Conservation (phyloP, 2,888 invertebrate genomes). For the Elysia crispata region DNA sequence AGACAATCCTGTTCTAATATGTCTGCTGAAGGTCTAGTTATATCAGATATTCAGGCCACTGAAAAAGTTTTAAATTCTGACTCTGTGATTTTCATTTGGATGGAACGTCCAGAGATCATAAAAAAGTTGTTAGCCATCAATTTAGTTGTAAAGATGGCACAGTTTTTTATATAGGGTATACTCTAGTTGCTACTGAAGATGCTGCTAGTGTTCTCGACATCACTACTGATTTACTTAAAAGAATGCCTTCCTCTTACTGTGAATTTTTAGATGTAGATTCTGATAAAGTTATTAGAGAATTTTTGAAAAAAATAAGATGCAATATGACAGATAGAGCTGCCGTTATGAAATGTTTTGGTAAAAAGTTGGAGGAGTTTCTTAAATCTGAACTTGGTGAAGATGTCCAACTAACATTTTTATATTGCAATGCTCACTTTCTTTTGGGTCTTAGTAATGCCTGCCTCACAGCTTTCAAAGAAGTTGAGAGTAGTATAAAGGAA, state of each 20-base stretch:
- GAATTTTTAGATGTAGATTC: not conserved
- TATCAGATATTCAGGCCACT: not conserved
- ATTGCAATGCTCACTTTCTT: too few species aligned
- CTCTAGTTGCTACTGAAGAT: constrained; percentile 27
- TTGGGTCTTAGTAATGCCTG: too few species aligned
- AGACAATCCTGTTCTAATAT: constrained; percentile 7
- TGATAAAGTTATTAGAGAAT: not conserved
- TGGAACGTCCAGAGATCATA: constrained; percentile 6
- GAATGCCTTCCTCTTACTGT: not conserved
- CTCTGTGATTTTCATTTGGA: not conserved
- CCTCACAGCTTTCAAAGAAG: too few species aligned
- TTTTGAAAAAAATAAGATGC: constrained; percentile 18
- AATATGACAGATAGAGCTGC: constrained; percentile 24
- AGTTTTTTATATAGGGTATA: not conserved
- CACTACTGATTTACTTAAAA: constrained; percentile 7
- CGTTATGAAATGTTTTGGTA: constrained; percentile 21
- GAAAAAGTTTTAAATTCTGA: not conserved
- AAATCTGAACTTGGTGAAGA: constrained; percentile 11
- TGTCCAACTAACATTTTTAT: not conserved
- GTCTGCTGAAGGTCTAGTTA: constrained; percentile 1
- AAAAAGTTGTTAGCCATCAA: constrained; percentile 15
- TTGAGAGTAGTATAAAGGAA: not conserved
- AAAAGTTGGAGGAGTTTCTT: constrained; percentile 16
- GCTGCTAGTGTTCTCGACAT: constrained; percentile 14
- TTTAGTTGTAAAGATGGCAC: not conserved